Evolutionary conservation across 2,797 vertebrate species (phyloP), one percentile per base, ranked within the genome.

Genomic region (Tarsius wallacei): DNA sequence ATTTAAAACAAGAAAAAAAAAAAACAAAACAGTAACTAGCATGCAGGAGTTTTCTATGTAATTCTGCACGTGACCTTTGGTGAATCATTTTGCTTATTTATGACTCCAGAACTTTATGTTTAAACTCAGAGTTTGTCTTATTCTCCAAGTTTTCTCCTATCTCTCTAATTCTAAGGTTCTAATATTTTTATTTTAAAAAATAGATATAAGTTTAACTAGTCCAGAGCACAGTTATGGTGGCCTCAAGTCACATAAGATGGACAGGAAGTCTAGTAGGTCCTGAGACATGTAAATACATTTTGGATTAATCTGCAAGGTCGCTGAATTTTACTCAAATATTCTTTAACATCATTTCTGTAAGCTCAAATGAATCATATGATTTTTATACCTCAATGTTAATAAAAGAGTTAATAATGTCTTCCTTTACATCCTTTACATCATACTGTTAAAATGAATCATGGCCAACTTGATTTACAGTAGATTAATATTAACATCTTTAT

Each of bases 171-270:
- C 21, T 47, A 78, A 66, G 13, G 16, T 14, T 78, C 14, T 71
- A 47, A 61, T 36, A 24, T 12, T 71, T 51, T 36, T 51, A 42
- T 51, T 78, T 17, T 16, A 71, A 47, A 84, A 73, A 51, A 17
- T 5, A 61, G 9, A 0, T 3, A 73, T 53, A 9, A 33, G 1
- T 70, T 70, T 64, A 63, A 86, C 14, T 70, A 16, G 4, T 14
- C 4, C 31, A 8, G 4, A 2, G 0, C 33, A 15, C 31, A 49
- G 7, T 5, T 36, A 16, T 13, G 8, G 12, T 61, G 57, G 1
- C 8, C 11, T 12, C 4, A 47, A 70, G 70, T 81, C 5, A 47
- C 19, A 73, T 7, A 22, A 11, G 9, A 15, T 33, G 21, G 47
- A 57, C 15, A 24, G 3, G 15, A 68, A 81, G 13, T 1, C 12